These are phyloP conservation scores for Ariolimax columbianus DNA, from an alignment of 2,888 invertebrate genomes.

Conservation along the genomic window DNA sequence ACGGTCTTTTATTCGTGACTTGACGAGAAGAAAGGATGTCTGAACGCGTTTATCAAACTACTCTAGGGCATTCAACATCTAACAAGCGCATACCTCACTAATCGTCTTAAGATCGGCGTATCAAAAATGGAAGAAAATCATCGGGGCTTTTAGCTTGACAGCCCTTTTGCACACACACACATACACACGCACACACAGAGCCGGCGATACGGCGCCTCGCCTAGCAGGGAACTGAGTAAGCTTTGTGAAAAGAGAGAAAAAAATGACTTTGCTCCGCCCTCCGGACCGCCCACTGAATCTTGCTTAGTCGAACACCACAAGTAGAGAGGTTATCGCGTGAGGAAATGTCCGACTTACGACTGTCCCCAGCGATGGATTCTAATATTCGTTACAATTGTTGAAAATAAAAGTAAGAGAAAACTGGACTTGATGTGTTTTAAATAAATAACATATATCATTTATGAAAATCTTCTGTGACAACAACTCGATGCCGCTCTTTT, in stretches of 20 bases:
- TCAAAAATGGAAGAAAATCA: slow-evolving; percentile 29
- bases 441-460: not conserved
- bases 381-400: too few species aligned
- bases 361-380: not conserved
- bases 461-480: not conserved
- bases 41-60: slow-evolving; percentile 13
- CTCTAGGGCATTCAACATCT: not conserved
- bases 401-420: too few species aligned
- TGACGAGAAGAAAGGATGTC: slow-evolving; percentile 10
- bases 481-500: not conserved
- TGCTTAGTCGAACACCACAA: not conserved
- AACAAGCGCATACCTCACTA: slow-evolving; percentile 13
- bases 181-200: slow-evolving; percentile 15
- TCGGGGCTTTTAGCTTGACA: slow-evolving; percentile 31
- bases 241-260: not conserved
- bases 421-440: not conserved
- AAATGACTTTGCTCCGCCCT: slow-evolving; percentile 12
- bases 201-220: slow-evolving; percentile 29
- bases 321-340: not conserved
- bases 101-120: slow-evolving; percentile 15
- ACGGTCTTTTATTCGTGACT: slow-evolving; percentile 5
- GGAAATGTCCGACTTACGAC: not conserved
- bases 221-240: slow-evolving; percentile 4
- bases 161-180: not conserved
- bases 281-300: slow-evolving; percentile 16